phyloP scores from a whole-genome alignment of 2,888 invertebrate species.

The Andrena trimmerana region DNA sequence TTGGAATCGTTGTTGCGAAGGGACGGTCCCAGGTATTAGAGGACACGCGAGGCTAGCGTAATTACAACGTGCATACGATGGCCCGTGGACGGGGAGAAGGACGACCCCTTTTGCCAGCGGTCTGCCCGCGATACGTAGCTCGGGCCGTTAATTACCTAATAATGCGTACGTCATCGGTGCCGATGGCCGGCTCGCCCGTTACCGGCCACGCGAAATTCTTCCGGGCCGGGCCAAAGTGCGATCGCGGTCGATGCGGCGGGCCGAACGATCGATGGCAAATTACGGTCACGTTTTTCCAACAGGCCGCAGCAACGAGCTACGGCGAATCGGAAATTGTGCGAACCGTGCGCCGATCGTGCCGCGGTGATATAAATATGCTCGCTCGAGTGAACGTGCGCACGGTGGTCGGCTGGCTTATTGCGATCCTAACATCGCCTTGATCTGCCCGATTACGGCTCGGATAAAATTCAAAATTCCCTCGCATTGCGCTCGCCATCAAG shows the following conservation, averaged over 20 bases:
- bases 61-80: no score
- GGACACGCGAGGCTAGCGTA: no score
- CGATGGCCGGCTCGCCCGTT: not conserved
- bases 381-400: constrained; percentile 47
- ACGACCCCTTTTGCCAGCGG: not conserved
- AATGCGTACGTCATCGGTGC: constrained; percentile 39
- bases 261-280: constrained; percentile 43
- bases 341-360: constrained; percentile 32
- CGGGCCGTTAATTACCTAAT: constrained; percentile 44
- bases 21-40: no score
- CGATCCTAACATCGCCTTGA: constrained; percentile 30
- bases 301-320: constrained; percentile 21
- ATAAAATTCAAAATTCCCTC: constrained; percentile 34
- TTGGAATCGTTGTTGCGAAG: no score
- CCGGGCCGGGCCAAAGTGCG: constrained; percentile 1
- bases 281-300: constrained; percentile 38
- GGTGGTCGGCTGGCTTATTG: constrained; percentile 9
- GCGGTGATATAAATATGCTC: constrained; percentile 38
- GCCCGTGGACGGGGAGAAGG: not conserved
- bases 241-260: constrained; percentile 22
- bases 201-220: constrained; percentile 1
- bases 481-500: constrained; percentile 12
- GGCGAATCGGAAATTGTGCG: constrained; percentile 56
- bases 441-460: constrained; percentile 8
- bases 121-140: not conserved